These are phyloP conservation scores for Tethya wilhelma DNA, from an alignment of 37 sponge, comb jelly and placozoan genomes.

Conservation along the genomic window DNA sequence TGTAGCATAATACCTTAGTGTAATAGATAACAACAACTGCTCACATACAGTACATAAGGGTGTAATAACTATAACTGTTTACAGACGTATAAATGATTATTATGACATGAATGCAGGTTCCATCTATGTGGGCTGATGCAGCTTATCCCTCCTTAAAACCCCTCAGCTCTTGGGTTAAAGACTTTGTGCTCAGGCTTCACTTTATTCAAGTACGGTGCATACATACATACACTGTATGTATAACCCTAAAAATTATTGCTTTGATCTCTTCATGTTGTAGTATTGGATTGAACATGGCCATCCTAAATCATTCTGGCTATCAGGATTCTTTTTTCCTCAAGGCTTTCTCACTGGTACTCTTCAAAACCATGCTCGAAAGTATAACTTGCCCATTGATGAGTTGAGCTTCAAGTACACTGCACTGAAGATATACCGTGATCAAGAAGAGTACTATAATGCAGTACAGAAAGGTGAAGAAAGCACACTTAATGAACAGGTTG, in stretches of 20 bases:
- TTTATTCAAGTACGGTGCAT: conserved; percentile 80
- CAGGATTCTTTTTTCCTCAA: conserved; percentile 99
- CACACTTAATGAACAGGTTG: conserved; percentile 52
- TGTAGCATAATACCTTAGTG: no score
- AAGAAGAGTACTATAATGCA: conserved; percentile 88
- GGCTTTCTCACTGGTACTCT: conserved; percentile 98
- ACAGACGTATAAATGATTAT: no score
- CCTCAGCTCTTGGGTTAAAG: conserved; percentile 96
- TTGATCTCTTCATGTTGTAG: conserved; percentile 17
- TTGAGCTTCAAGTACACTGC: conserved; percentile 86
- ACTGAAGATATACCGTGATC: conserved; percentile 67
- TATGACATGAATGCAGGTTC: conserved; percentile 86
- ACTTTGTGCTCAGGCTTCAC: conserved; percentile 89
- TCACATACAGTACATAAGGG: no score
- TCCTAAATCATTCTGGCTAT: conserved; percentile 96
- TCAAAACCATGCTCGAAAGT: conserved; percentile 98
- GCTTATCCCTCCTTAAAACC: conserved; percentile 99
- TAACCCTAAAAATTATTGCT: not conserved
- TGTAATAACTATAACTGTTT: no score
- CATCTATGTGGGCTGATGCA: conserved; percentile 91
- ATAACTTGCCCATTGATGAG: conserved; percentile 95
- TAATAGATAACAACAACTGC: no score
- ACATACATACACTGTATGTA: no score
- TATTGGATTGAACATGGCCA: conserved; percentile 90
- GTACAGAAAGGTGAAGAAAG: conserved; percentile 46